These are phyloP conservation scores for Mizuhopecten yessoensis DNA, from an alignment of 1,140 invertebrate genomes.

Conservation along the genomic window DNA sequence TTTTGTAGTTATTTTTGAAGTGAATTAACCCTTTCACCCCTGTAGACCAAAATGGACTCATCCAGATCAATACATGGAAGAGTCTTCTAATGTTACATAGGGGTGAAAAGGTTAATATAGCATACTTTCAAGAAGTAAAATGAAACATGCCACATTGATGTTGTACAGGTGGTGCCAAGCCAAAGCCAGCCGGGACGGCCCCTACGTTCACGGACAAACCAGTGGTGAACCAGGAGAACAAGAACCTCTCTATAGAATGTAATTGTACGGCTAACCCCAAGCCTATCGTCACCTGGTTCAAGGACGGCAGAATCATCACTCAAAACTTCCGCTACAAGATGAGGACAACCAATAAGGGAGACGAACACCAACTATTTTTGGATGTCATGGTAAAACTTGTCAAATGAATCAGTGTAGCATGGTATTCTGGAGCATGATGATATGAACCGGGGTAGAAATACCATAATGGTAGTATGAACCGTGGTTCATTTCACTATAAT, in stretches of 20 bases:
- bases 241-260: conserved; percentile 95
- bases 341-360: conserved; percentile 65
- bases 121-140: background rate
- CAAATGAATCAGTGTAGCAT: too few relatives aligned
- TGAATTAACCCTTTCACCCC: too few relatives aligned
- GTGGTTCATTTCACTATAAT: too few relatives aligned
- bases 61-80: too few relatives aligned
- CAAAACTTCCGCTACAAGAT: conserved; percentile 69
- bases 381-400: conserved; percentile 74
- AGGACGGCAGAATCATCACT: conserved; percentile 90
- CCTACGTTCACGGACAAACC: conserved; percentile 98
- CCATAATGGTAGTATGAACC: too few relatives aligned
- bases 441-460: too few relatives aligned
- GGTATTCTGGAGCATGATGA: too few relatives aligned
- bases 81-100: too few relatives aligned
- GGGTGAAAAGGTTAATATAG: too few relatives aligned
- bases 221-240: conserved; percentile 93
- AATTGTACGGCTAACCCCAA: conserved; percentile 96
- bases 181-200: conserved; percentile 90
- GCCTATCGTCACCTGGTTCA: conserved; percentile 95
- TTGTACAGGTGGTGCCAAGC: conserved; percentile 62
- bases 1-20: too few relatives aligned
- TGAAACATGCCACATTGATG: background rate
- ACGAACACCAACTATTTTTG: conserved; percentile 71
- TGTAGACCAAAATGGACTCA: too few relatives aligned